Percentiles rank a stretch among this genome's conserved stretches.
phyloP scores from a whole-genome alignment of 1,140 invertebrate genomes.

The Holotrichia oblita region DNA sequence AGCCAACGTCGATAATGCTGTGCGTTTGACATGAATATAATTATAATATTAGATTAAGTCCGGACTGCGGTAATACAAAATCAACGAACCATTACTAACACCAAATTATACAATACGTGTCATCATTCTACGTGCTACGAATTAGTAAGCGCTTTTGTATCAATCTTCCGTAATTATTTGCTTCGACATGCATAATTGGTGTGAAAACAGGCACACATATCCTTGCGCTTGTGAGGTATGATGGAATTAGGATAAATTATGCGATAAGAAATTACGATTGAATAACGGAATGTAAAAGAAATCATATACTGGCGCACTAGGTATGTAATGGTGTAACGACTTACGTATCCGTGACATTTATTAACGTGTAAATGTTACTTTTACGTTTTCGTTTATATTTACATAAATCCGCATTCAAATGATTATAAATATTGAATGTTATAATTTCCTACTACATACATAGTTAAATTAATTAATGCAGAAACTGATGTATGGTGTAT shows the following conservation, averaged over 20 bases:
- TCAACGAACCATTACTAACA: not conserved
- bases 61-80: not conserved
- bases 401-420: too few relatives aligned
- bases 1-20: not conserved
- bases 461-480: too few relatives aligned
- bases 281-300: not conserved
- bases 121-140: not conserved
- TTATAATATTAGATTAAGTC: constrained; percentile 11
- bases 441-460: too few relatives aligned
- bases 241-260: not conserved
- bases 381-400: too few relatives aligned
- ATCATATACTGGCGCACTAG: constrained; percentile 2
- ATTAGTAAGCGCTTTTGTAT: constrained; percentile 1
- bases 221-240: not conserved
- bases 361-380: too few relatives aligned
- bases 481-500: too few relatives aligned
- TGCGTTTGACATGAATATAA: not conserved
- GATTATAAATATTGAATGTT: too few relatives aligned
- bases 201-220: not conserved
- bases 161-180: constrained; percentile 3
- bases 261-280: not conserved
- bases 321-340: not conserved
- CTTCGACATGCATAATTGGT: constrained; percentile 1
- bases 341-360: not conserved
- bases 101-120: not conserved